Base-by-base conservation (phyloP, 2,797 vertebrate genomes). In the Sebastes matsubarae region DNA sequence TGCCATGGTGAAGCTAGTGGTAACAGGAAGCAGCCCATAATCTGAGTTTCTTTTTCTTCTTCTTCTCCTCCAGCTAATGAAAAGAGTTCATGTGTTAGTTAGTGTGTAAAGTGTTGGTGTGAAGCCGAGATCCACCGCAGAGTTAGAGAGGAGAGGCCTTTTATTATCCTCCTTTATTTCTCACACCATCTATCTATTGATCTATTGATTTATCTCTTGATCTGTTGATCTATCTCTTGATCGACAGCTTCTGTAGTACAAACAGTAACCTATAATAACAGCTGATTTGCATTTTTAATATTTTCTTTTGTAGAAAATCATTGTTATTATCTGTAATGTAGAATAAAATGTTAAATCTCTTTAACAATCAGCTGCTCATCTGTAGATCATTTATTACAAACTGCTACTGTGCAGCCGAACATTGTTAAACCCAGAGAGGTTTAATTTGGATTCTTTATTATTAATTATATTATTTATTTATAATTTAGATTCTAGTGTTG, bases 1-100 rank as follows among this genome's bases (percentile, higher is more conserved):
- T 57, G 59, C 85, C 90, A 93, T 92, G 91, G 93, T 79, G 88
- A 92, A 85, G 83, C 74, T 84, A 64, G 76, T 55, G 84, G 83
- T 86, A 84, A 94, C 90, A 91, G 90, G 89, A 93, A 94, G 81
- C 89, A 92, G 82, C 91, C 76, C 76, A 84, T 90, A 85, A 90
- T 89, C 80, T 72, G 22, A 85, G 79, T 65, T 77, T 60, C 16
- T 78, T 64, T 46, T 52, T 73, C 12, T 57, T 71, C 32, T 46
- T 80, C 67, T 80, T 27, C 78, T 89, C 11, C 50, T 72, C 10
- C 65, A 68, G 42, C 38, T 34, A 68, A 83, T 78, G 73, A 88
- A 89, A 90, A 72, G 83, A 78, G 63, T 86, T 81, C 52, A 79
- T 88, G 84, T 81, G 75, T 86, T 59, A 46, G 22, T 87, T 64